Evolutionary conservation across 2,888 invertebrate species (phyloP).

Genomic region (Drosophila greeni): DNA sequence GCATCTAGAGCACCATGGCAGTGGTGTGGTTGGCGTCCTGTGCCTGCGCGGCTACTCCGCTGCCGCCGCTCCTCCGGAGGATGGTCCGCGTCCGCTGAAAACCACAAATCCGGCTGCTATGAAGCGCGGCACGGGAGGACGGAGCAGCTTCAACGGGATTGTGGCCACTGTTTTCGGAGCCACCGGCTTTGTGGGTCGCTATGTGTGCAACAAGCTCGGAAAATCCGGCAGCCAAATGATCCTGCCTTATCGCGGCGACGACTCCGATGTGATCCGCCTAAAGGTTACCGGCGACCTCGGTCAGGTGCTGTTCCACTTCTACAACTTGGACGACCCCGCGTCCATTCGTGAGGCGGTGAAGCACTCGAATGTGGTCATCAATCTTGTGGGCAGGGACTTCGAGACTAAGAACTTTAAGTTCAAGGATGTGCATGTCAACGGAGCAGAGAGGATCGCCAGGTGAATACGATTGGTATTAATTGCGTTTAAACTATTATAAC

Average conservation of each 20-base stretch:
- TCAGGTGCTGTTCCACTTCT: slow-evolving; percentile 94
- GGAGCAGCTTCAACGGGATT: slow-evolving; percentile 96
- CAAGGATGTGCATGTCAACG: slow-evolving; percentile 91
- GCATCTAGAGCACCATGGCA: slow-evolving; percentile 72
- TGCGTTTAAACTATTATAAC: neutral
- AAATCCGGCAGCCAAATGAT: slow-evolving; percentile 93
- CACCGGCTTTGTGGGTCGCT: slow-evolving; percentile 92
- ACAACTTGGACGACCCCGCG: slow-evolving; percentile 90
- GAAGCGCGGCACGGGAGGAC: slow-evolving; percentile 92
- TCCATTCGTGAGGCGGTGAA: slow-evolving; percentile 90
- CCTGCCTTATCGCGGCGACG: slow-evolving; percentile 93
- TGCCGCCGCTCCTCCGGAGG: slow-evolving; percentile 57
- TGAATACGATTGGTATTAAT: slow-evolving; percentile 61
- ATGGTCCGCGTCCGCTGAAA: slow-evolving; percentile 77
- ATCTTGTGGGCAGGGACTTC: slow-evolving; percentile 93
- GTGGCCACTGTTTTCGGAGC: slow-evolving; percentile 99
- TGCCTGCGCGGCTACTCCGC: slow-evolving; percentile 70
- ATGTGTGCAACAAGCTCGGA: slow-evolving; percentile 93
- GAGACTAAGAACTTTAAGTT: slow-evolving; percentile 94
- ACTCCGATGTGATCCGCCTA: slow-evolving; percentile 86
- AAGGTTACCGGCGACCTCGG: slow-evolving; percentile 96
- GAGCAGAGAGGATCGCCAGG: slow-evolving; percentile 90
- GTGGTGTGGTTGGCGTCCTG: slow-evolving; percentile 73
- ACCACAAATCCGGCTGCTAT: slow-evolving; percentile 83
- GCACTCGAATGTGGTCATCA: slow-evolving; percentile 98